phyloP scores from a whole-genome alignment of 2,888 invertebrate genomes.

The Micropterix aruncella region DNA sequence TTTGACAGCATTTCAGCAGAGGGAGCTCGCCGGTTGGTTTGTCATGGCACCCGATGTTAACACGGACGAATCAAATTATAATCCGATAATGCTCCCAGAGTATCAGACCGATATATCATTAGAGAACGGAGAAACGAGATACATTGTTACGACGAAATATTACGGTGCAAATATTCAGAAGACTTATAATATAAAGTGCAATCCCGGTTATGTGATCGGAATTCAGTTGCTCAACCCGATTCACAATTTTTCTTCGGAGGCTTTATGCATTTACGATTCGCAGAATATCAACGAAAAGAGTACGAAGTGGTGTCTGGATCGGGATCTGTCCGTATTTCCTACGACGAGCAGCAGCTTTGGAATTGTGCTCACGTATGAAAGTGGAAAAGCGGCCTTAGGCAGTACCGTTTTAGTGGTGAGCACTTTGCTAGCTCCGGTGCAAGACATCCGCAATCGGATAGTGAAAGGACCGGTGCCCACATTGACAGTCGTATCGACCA shows the following conservation, averaged over 20 bases:
- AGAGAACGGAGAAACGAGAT: constrained; percentile 62
- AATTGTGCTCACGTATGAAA: constrained; percentile 63
- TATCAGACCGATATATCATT: constrained; percentile 46
- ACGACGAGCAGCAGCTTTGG: constrained; percentile 74
- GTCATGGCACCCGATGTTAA: constrained; percentile 51
- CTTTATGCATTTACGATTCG: constrained; percentile 65
- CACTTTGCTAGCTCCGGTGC: constrained; percentile 56
- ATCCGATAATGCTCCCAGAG: constrained; percentile 58
- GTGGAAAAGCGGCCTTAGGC: constrained; percentile 66
- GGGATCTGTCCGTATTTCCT: constrained; percentile 84
- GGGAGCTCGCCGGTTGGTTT: constrained; percentile 91
- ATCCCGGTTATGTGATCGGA: constrained; percentile 75
- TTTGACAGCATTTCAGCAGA: constrained; percentile 66
- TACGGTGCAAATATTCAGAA: constrained; percentile 40
- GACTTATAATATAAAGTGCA: constrained; percentile 50
- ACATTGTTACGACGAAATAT: constrained; percentile 59
- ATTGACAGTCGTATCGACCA: constrained; percentile 51
- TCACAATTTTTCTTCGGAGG: constrained; percentile 76
- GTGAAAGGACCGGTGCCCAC: constrained; percentile 71
- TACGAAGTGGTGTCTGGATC: constrained; percentile 61
- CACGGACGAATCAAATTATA: constrained; percentile 54
- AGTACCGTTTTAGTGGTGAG: constrained; percentile 70
- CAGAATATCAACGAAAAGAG: constrained; percentile 49
- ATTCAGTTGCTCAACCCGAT: constrained; percentile 85
- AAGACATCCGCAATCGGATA: constrained; percentile 58